Evolutionary conservation across 1,140 invertebrate genomes (phyloP).

Genomic region (Schlechtendalia chinensis): DNA sequence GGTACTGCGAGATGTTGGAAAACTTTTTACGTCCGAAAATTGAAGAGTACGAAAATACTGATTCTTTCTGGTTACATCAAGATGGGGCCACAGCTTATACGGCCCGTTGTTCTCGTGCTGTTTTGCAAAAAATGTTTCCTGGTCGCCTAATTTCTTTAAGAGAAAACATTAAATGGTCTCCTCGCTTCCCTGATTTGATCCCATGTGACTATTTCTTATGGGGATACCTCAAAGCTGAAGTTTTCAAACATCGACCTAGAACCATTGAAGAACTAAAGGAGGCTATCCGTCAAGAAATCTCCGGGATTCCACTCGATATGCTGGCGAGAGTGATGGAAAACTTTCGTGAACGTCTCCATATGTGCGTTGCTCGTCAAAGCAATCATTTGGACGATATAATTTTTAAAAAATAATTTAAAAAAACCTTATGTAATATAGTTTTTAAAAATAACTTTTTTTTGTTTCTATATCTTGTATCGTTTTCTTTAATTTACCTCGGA

Average conservation of each 20-base stretch:
- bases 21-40: too few species aligned
- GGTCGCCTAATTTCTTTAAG: neutral
- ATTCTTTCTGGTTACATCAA: too few species aligned
- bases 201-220: constrained; percentile 19
- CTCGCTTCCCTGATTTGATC: neutral
- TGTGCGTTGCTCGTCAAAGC: too few species aligned
- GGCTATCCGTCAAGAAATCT: neutral
- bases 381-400: constrained; percentile 17
- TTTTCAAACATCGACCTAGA: neutral
- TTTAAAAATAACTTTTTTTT: neutral
- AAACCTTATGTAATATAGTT: neutral
- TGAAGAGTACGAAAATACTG: too few species aligned
- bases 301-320: too few species aligned
- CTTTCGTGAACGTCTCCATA: too few species aligned
- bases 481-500: neutral
- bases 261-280: constrained; percentile 4
- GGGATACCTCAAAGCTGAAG: too few species aligned
- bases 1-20: too few species aligned
- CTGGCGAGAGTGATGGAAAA: too few species aligned
- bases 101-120: too few species aligned
- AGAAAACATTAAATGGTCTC: neutral
- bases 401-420: too few species aligned
- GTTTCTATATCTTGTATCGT: neutral
- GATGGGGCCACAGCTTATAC: neutral
- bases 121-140: neutral